These are phyloP conservation scores for Lepus oiostolus DNA, from an alignment of 2,797 vertebrate species.

Conservation along the genomic window DNA sequence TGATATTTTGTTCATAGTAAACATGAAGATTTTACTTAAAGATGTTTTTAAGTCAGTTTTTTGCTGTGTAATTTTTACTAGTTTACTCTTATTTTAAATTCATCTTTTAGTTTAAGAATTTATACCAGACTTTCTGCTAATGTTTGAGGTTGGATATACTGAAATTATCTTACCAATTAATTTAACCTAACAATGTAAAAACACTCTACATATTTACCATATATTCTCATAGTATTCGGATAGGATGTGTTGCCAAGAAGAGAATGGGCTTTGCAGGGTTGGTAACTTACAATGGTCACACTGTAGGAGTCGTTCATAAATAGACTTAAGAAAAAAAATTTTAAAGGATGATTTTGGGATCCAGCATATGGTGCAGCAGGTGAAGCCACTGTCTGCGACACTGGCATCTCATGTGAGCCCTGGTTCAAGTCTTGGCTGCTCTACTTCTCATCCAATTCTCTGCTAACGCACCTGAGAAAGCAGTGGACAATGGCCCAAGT, in stretches of 20 bases:
- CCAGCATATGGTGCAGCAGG: too few relatives aligned
- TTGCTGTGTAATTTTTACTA: background rate
- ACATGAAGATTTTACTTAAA: background rate
- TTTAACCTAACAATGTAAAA: constrained; percentile 27
- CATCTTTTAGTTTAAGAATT: background rate
- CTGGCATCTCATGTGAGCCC: too few relatives aligned
- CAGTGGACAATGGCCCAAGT: too few relatives aligned
- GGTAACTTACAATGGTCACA: background rate
- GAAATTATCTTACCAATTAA: constrained; percentile 2
- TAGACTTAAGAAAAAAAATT: background rate
- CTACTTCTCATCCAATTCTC: too few relatives aligned
- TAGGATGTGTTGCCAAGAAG: background rate
- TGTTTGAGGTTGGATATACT: background rate
- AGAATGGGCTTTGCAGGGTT: background rate
- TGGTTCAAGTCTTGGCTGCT: too few relatives aligned
- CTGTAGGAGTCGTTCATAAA: background rate
- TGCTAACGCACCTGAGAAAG: too few relatives aligned
- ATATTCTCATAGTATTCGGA: background rate
- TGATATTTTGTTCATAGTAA: background rate
- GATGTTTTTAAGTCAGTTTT: background rate
- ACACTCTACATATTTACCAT: background rate
- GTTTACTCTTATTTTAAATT: background rate
- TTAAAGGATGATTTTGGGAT: too few relatives aligned
- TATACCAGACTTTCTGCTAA: background rate
- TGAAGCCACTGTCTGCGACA: too few relatives aligned